Evolutionary conservation across 2,797 vertebrate genomes (phyloP).

Genomic region (Sebastes hubbsi): DNA sequence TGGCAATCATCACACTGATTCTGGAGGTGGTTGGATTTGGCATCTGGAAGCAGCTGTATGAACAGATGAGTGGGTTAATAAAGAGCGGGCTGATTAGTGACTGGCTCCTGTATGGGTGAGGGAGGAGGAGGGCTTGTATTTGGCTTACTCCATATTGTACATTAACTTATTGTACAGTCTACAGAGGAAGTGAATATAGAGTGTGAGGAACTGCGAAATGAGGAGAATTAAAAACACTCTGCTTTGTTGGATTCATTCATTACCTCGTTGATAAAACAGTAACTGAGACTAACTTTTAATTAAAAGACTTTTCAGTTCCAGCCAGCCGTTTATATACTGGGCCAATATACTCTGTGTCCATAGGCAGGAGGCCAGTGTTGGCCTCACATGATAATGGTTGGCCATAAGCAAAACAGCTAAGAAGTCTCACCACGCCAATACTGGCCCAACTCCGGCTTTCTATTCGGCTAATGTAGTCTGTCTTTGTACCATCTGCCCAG

Average conservation of each 20-base stretch:
- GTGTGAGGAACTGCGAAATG: neutral
- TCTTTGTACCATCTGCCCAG: slow-evolving; percentile 19
- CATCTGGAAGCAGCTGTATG: slow-evolving; percentile 29
- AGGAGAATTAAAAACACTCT: neutral
- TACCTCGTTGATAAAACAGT: slow-evolving; percentile 5
- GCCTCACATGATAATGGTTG: neutral
- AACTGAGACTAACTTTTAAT: slow-evolving; percentile 21
- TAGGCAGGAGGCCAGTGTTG: slow-evolving; percentile 34
- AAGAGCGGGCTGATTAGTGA: neutral
- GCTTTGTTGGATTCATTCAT: neutral
- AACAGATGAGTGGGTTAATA: slow-evolving; percentile 33
- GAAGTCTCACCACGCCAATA: neutral
- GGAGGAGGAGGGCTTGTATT: neutral
- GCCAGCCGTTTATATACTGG: slow-evolving; percentile 1
- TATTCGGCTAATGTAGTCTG: neutral
- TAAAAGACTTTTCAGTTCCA: neutral
- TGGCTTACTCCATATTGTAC: neutral
- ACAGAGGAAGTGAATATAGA: neutral
- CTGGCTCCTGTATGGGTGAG: neutral
- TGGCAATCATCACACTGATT: slow-evolving; percentile 16
- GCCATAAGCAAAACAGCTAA: slow-evolving; percentile 2
- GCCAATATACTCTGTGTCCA: slow-evolving; percentile 15
- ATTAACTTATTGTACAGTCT: neutral
- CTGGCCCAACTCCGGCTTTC: neutral
- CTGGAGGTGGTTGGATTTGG: slow-evolving; percentile 6